These are phyloP conservation scores for Drosophila parabipectinata DNA, from an alignment of 1,140 invertebrate species.

Conservation along the genomic window DNA sequence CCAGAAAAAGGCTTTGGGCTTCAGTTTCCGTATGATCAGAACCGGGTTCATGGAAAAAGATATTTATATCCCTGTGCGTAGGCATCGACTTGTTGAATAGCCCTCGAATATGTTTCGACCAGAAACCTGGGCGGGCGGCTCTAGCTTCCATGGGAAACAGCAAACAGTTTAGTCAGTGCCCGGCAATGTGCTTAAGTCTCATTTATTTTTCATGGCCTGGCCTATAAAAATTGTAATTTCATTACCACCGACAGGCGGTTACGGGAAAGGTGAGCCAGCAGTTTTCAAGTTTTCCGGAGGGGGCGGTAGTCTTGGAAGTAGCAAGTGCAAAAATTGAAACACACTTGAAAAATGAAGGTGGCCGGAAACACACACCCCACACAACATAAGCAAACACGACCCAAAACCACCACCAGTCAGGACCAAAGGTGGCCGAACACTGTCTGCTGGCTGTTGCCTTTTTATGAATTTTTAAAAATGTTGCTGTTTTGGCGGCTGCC, in stretches of 20 bases:
- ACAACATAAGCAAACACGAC: background rate
- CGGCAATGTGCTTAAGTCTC: slow-evolving; percentile 78
- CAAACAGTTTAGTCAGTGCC: slow-evolving; percentile 47
- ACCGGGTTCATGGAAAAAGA: slow-evolving; percentile 11
- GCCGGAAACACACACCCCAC: slow-evolving; percentile 45
- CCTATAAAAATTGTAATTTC: slow-evolving; percentile 82
- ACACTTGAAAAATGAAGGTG: slow-evolving; percentile 77
- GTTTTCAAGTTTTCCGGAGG: background rate
- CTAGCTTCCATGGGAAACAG: slow-evolving; percentile 1
- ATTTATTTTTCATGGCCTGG: slow-evolving; percentile 81
- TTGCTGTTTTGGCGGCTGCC: slow-evolving; percentile 70
- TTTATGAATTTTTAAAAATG: slow-evolving; percentile 83
- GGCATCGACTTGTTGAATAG: slow-evolving; percentile 68
- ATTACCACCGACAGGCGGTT: slow-evolving; percentile 68
- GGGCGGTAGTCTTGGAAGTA: background rate
- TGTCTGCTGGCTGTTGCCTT: slow-evolving; percentile 35
- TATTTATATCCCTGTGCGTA: slow-evolving; percentile 76
- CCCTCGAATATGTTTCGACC: slow-evolving; percentile 29
- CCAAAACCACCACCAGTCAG: background rate
- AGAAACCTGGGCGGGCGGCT: background rate
- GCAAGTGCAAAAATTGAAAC: slow-evolving; percentile 71
- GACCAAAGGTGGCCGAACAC: slow-evolving; percentile 36
- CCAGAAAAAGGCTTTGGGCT: slow-evolving; percentile 43
- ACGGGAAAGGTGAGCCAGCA: slow-evolving; percentile 30
- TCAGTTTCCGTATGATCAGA: slow-evolving; percentile 37